These are phyloP conservation scores for Anoplopoma fimbria DNA, from an alignment of 2,113 vertebrate genomes.

Conservation along the genomic window DNA sequence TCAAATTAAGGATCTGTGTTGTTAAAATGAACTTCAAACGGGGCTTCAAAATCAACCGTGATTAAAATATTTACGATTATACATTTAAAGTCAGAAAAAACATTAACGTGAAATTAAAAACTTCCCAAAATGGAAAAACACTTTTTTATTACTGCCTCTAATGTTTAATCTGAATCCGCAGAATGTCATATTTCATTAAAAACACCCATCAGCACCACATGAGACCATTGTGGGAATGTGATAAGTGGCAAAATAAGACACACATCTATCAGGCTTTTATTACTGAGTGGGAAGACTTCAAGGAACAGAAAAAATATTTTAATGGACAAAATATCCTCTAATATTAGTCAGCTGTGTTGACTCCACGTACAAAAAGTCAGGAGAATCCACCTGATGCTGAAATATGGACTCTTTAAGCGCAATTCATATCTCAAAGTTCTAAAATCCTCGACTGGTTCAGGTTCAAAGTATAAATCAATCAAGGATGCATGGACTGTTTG, in stretches of 20 bases:
- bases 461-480: neutral
- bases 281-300: neutral
- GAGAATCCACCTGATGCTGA: neutral
- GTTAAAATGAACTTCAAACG: neutral
- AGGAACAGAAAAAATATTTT: neutral
- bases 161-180: neutral
- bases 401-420: neutral
- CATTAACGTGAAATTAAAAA: neutral
- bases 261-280: neutral
- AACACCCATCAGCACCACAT: neutral
- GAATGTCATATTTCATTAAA: neutral
- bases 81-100: neutral
- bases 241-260: conserved; percentile 9
- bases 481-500: neutral
- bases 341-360: neutral
- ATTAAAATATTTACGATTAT: neutral
- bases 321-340: neutral
- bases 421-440: neutral
- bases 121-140: neutral
- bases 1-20: neutral
- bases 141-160: neutral
- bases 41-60: neutral
- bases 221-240: conserved; percentile 1
- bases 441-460: neutral
- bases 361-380: neutral